Conservation (phyloP, 2,888 invertebrate species). For the Deilephila elpenor region DNA sequence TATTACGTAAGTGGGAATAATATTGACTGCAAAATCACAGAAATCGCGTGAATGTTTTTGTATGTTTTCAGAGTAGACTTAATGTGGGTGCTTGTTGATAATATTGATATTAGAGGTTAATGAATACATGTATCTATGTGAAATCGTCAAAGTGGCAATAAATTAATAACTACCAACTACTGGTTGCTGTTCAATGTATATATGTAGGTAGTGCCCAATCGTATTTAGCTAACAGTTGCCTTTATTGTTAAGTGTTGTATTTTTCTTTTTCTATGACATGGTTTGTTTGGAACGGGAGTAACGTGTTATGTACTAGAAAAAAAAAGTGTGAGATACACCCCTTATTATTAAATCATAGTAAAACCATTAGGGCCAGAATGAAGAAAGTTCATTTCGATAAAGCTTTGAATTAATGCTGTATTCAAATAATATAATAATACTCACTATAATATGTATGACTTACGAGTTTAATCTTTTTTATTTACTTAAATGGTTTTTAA, state of each 20-base stretch:
- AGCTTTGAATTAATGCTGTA: neutral
- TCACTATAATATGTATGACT: neutral
- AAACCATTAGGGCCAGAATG: neutral
- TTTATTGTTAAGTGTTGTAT: conserved; percentile 33
- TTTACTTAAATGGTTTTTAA: neutral
- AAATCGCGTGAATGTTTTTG: conserved; percentile 26
- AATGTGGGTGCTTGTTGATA: conserved; percentile 26
- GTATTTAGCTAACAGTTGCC: neutral
- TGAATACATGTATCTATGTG: neutral
- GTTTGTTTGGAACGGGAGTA: neutral
- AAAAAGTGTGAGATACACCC: neutral
- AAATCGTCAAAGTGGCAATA: conserved; percentile 20
- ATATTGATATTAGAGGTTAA: conserved; percentile 17
- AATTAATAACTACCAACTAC: conserved; percentile 7
- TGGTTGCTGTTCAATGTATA: conserved; percentile 5
- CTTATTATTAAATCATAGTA: neutral
- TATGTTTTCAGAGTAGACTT: conserved; percentile 25
- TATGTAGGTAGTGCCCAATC: neutral
- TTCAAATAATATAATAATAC: neutral
- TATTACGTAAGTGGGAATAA: conserved; percentile 35
- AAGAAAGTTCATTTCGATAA: neutral
- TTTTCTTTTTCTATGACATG: conserved; percentile 33
- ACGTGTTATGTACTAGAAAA: neutral
- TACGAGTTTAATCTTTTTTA: neutral
- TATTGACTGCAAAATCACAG: conserved; percentile 22